Conservation (phyloP, 2,888 invertebrate genomes). For the Gari tellinella region DNA sequence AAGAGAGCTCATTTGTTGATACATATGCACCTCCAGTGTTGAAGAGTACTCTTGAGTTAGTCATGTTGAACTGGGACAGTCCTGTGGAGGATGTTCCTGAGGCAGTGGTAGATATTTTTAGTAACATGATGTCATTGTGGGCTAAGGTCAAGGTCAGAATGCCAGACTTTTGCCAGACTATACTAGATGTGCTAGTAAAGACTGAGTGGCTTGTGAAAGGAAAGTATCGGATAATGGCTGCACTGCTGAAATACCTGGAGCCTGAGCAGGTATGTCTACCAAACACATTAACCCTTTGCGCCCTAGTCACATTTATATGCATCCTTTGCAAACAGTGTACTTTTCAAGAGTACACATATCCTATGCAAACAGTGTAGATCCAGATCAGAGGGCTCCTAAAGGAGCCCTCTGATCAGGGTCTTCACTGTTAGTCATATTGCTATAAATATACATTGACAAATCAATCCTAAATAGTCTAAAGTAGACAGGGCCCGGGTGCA, state of each 20-base stretch:
- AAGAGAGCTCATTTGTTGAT: constrained; percentile 11
- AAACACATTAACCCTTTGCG: too few relatives aligned
- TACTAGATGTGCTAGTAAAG: constrained; percentile 52
- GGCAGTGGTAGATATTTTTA: constrained; percentile 68
- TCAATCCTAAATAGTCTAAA: too few relatives aligned
- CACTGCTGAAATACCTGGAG: constrained; percentile 70
- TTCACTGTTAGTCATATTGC: too few relatives aligned
- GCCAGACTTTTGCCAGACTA: constrained; percentile 43
- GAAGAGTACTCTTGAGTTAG: constrained; percentile 64
- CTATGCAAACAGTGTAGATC: too few relatives aligned
- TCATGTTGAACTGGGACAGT: constrained; percentile 79
- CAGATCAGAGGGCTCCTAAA: too few relatives aligned
- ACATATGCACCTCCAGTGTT: constrained; percentile 30
- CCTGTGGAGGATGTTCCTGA: constrained; percentile 81
- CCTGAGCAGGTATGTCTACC: constrained; percentile 65
- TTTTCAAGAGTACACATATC: too few relatives aligned
- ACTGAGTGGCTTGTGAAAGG: constrained; percentile 77
- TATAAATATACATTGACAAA: too few relatives aligned
- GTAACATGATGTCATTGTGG: constrained; percentile 67
- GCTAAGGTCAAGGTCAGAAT: constrained; percentile 28
- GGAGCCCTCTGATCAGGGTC: too few relatives aligned
- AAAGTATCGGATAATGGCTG: constrained; percentile 74
- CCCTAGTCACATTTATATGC: too few relatives aligned
- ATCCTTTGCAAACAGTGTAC: too few relatives aligned
- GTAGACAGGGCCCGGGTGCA: too few relatives aligned